Evolutionary conservation across 1,140 invertebrate species (phyloP), one percentile per base, ranked within the genome.

Genomic region (Polypedilum pembai): DNA sequence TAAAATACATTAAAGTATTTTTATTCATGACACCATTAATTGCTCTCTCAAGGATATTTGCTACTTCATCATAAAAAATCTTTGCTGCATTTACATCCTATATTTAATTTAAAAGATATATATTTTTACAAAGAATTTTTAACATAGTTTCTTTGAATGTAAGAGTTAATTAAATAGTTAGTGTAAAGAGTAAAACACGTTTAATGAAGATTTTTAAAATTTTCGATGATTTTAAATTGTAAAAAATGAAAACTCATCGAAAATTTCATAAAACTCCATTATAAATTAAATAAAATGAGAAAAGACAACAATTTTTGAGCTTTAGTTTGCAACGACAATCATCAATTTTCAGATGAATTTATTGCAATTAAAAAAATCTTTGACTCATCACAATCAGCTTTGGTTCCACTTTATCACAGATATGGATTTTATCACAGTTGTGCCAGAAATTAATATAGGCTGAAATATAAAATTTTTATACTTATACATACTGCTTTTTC

Each of bases 1-100:
- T 95, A 85, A 99, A 99, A 81, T 98, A 96, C 5, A 99, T 82
- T 17, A 99, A 84, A 84, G 95, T 94, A 81, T 95, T 98, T 77
- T 93, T 92, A 63, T 92, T 93, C 66, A 99, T 87, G 1, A 96
- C 87, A 0, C 91, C 90, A 75, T 89, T 91, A 8, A 93, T 94
- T 0, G 94, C 94, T 73, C 96, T 85, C 81, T 99, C 97, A 80
- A 97, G 96, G 78, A 99, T 93, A 21, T 90, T 92, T 10, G 93
- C 93, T 65, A 94, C 94, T 82, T 98, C 95, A 79, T 98, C 96
- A 56, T 92, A 93, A 82, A 98, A 96, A 77, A 92, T 85, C 80
- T 96, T 96, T 0, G 94, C 89, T 1, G 93, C 91, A 81, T 92
- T 95, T 18, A 95, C 91, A 83, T 98, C 95, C 92, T 94, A 78